Evolutionary conservation across 2,888 invertebrate genomes (phyloP).

Genomic region (Gymnosoma rotundatum): DNA sequence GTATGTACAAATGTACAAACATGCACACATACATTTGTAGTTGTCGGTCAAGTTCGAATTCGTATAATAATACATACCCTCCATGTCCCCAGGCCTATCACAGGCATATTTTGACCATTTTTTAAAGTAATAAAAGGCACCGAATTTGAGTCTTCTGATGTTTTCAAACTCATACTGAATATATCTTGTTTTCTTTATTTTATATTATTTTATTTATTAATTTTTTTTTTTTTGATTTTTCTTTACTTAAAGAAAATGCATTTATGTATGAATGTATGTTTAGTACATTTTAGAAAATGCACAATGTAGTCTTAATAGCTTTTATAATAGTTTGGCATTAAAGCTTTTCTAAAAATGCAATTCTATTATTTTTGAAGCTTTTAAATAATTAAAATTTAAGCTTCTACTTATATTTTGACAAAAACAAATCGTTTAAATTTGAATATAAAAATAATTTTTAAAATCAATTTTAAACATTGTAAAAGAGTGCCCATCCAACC

Average conservation of each 20-base stretch:
- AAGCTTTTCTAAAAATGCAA: conserved; percentile 16
- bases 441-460: neutral
- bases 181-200: neutral
- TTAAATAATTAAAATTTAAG: neutral
- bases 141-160: conserved; percentile 56
- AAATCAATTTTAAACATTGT: no score
- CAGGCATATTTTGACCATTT: conserved; percentile 86
- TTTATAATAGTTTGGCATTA: conserved; percentile 12
- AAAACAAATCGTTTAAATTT: neutral
- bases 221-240: neutral
- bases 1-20: no score
- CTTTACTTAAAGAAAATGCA: conserved; percentile 7
- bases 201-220: no score
- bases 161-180: conserved; percentile 31
- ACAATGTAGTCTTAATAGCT: conserved; percentile 39
- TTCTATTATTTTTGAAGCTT: no score
- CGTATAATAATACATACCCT: conserved; percentile 83
- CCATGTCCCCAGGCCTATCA: conserved; percentile 90
- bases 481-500: no score
- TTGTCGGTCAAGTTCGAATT: conserved; percentile 47
- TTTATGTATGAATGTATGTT: neutral
- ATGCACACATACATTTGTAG: neutral
- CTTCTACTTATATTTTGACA: neutral
- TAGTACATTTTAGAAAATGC: neutral
- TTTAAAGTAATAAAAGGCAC: conserved; percentile 84